Evolutionary conservation across 2,797 vertebrate genomes (phyloP), one percentile per base, ranked within the genome.

Genomic region (Leucoraja ocellata): DNA sequence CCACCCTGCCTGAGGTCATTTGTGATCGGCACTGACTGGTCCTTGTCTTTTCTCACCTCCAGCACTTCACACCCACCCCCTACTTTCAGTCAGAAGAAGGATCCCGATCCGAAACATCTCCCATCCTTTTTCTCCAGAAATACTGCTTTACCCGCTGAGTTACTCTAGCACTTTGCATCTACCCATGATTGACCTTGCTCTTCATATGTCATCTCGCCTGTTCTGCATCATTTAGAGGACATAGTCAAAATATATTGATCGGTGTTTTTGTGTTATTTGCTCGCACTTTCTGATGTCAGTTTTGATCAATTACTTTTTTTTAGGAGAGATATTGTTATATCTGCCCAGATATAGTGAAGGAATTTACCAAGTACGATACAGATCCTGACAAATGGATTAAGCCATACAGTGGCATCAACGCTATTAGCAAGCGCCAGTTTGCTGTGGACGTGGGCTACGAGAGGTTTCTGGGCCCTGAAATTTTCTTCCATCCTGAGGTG

Each of bases 401-500:
- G 93, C 97, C 97, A 74, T 97, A 97, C 93, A 96, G 96, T 0
- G 98, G 98, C 54, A 95, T 97, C 94, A 97, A 98, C 18, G 95
- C 97, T 0, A 95, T 98, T 95, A 98, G 94, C 95, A 96, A 97
- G 95, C 96, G 94, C 61, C 95, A 96, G 94, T 98, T 98, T 93
- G 94, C 96, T 77, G 97, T 98, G 77, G 98, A 98, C 0, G 97
- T 98, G 0, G 97, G 98, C 32, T 98, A 98, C 0, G 98, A 98
- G 93, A 96, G 98, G 81, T 98, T 98, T 95, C 97, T 98, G 28
- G 98, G 98, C n/a, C 98, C 98, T 0, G 98, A 98, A 93, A 98
- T 98, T 94, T 98, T 98, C 95, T 98, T 98, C 94, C 98, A 98
- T 94, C 98, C 98, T 0, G 98, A 98, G 97, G 98, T 98, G 94